Evolutionary conservation across 2,888 invertebrate genomes (phyloP), one percentile per base, ranked within the genome.

Genomic region (Imbricaverruca yamaguchii): DNA sequence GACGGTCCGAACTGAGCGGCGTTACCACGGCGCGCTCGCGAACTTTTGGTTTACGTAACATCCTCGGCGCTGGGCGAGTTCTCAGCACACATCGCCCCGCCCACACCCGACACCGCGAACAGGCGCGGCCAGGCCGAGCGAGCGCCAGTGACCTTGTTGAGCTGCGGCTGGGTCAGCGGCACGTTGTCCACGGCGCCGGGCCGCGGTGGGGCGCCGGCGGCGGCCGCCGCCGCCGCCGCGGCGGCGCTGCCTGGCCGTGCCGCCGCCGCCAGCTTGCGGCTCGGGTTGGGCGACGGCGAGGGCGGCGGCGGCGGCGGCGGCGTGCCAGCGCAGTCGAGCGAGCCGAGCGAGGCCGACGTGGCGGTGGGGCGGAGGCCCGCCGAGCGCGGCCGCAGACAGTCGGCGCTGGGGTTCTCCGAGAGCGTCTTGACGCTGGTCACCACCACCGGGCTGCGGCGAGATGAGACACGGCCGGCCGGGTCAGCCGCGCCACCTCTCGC

Each of bases 181-280:
- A 85, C 85, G 84, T 88, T 88, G 83, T 88, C 88, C 80, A 88
- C 88, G 59, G 87, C 86, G 25, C 86, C 86, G 7, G 88, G 88
- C 83, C 86, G 55, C 18, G 80, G 53, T 59, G 67, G 65, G 69
- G 63, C 59, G 78, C 25, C 69, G 15, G 79, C 8, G 6, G 23
- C 57, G 23, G 78, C 39, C 23, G 74, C 39, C 25, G 25, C 39
- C 53, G 25, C 74, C 23, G 25, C 10, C 23, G 25, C 9, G 25
- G 25, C 67, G 25, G 25, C 18, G 61, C 61, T 13, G 65, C 65
- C 23, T 3, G 65, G 12, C 8, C 53, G 23, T 55, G 74, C 13
- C 55, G 74, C 53, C 53, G 53, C 13, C 21, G 53, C 53, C 74
- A 74, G 74, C 55, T 74, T 74, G 21, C 74, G 74, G 55, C 74